A percentile compares a stretch with the other conserved stretches of the same genome.
phyloP scores from a whole-genome alignment of 2,113 vertebrate genomes.

The Vimba vimba region DNA sequence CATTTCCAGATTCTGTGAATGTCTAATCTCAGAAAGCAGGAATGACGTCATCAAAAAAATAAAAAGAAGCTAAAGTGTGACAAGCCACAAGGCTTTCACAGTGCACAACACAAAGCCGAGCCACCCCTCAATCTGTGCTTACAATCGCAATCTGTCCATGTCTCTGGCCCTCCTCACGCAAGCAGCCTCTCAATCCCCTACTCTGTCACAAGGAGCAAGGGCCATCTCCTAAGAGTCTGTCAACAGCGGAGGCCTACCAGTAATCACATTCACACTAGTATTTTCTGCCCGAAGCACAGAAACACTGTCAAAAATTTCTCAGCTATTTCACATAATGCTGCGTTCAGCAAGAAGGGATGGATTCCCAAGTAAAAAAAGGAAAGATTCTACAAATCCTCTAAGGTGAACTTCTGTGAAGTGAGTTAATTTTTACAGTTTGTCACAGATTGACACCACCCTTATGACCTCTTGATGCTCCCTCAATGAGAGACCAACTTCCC shows the following conservation, averaged over 20 bases:
- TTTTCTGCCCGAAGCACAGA: background rate
- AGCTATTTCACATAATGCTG: background rate
- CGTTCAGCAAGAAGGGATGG: slow-evolving; percentile 1
- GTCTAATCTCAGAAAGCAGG: background rate
- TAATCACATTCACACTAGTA: slow-evolving; percentile 10
- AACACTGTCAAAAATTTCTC: background rate
- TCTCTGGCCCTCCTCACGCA: slow-evolving; percentile 22
- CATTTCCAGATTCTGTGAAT: background rate
- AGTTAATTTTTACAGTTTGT: slow-evolving; percentile 34
- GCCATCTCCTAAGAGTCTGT: slow-evolving; percentile 12
- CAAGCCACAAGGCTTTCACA: background rate
- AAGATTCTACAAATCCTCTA: background rate
- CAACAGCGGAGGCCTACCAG: slow-evolving; percentile 16
- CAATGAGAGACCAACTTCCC: background rate
- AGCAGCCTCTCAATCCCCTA: background rate
- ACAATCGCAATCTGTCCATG: slow-evolving; percentile 44
- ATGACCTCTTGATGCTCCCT: background rate
- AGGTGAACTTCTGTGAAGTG: slow-evolving; percentile 17
- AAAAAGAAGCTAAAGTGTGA: background rate
- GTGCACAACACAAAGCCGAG: background rate
- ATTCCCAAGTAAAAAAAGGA: background rate
- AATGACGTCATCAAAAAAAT: background rate
- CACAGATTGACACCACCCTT: slow-evolving; percentile 17
- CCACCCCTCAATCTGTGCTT: slow-evolving; percentile 19
- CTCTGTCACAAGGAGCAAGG: background rate